Conservation (phyloP, 2,797 vertebrate species). For the Australoheros facetus region DNA sequence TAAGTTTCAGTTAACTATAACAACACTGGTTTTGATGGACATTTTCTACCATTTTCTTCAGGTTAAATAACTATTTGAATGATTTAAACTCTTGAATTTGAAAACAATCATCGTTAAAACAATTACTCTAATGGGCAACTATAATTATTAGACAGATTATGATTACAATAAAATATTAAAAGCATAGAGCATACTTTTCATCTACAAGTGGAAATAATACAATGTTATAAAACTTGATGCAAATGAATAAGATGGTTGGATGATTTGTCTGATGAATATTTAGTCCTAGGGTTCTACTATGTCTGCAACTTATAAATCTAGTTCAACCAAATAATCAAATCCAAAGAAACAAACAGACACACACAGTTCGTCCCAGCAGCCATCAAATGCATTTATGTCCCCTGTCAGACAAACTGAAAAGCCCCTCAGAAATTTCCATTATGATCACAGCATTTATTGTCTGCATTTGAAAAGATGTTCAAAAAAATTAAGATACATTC, state of each 20-base stretch:
- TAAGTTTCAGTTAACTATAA: no score
- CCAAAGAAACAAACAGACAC: not conserved
- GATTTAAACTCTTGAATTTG: not conserved
- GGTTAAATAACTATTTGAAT: no score
- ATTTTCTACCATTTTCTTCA: not conserved
- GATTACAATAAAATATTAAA: not conserved
- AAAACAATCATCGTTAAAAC: not conserved
- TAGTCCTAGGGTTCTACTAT: not conserved
- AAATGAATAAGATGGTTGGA: not conserved
- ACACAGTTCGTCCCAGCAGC: not conserved
- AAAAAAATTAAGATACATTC: not conserved
- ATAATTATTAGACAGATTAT: not conserved
- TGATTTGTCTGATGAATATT: not conserved
- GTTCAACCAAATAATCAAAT: not conserved
- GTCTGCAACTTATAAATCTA: not conserved
- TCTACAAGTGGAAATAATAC: not conserved
- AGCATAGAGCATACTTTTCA: not conserved
- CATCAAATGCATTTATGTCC: not conserved
- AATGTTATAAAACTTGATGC: not conserved
- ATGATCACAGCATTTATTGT: not conserved
- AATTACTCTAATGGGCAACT: not conserved
- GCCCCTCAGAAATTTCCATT: rapidly evolving
- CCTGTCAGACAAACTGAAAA: not conserved
- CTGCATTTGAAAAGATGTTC: not conserved
- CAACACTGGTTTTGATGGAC: not conserved